These are phyloP conservation scores for Cheilinus undulatus DNA, from an alignment of 2,113 vertebrate genomes.

Conservation along the genomic window DNA sequence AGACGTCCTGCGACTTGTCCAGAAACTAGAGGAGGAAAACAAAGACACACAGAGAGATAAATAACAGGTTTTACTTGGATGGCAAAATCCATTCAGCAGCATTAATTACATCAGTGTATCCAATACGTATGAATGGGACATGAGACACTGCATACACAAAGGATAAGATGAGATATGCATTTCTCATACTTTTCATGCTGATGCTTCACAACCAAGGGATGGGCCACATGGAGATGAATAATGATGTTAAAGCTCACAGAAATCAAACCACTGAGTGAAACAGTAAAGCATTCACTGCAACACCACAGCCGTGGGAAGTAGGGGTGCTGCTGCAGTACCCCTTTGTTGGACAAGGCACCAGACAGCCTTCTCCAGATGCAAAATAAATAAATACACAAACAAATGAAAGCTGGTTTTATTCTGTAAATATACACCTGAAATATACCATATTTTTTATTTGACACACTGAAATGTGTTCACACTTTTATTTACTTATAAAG, in stretches of 20 bases:
- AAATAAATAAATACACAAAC: too few relatives aligned
- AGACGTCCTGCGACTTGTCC: conserved; percentile 95
- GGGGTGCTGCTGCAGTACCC: too few relatives aligned
- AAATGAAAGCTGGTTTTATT: too few relatives aligned
- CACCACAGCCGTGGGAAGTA: too few relatives aligned
- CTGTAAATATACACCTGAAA: too few relatives aligned
- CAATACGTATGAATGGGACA: conserved; percentile 8
- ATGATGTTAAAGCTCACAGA: neutral
- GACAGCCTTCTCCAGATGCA: too few relatives aligned
- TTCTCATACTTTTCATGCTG: neutral
- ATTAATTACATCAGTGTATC: conserved; percentile 4
- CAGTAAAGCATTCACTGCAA: neutral
- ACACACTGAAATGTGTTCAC: too few relatives aligned
- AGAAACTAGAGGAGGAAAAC: conserved; percentile 85
- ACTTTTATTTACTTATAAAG: too few relatives aligned
- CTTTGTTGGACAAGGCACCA: too few relatives aligned
- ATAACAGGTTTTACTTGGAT: neutral
- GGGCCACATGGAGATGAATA: neutral
- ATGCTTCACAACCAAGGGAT: conserved; percentile 1
- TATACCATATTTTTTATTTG: too few relatives aligned
- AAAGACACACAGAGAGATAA: conserved; percentile 2
- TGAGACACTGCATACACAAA: conserved; percentile 6
- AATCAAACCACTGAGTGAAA: conserved; percentile 13
- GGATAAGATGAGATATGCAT: neutral
- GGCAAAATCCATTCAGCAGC: neutral